phyloP scores from a whole-genome alignment of 2,888 invertebrate species.

The Amiota minor region DNA sequence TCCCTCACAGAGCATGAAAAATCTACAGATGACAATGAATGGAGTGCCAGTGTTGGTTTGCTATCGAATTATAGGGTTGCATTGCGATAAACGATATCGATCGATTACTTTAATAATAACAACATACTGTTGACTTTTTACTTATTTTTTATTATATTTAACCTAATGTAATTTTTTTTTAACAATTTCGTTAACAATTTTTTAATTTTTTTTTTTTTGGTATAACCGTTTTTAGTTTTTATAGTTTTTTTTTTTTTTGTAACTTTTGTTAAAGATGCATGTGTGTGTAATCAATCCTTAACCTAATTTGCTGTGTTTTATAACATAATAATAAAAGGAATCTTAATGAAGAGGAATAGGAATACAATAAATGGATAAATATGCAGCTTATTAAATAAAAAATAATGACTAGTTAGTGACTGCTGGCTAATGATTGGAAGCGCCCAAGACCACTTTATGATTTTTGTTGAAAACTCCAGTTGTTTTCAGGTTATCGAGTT shows the following conservation, averaged over 20 bases:
- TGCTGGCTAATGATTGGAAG: too few species aligned
- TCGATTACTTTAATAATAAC: neutral
- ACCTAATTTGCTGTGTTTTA: neutral
- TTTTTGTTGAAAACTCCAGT: too few species aligned
- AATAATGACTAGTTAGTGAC: too few species aligned
- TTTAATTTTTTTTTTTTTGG: conserved; percentile 9
- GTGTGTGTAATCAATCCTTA: too few species aligned
- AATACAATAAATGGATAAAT: too few species aligned
- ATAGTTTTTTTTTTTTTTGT: neutral
- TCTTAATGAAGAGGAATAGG: too few species aligned
- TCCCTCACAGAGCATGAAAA: conserved; percentile 8
- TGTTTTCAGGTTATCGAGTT: too few species aligned
- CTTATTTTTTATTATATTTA: conserved; percentile 10
- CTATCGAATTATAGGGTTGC: too few species aligned
- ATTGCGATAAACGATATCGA: neutral
- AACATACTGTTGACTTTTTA: neutral
- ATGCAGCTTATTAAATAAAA: too few species aligned
- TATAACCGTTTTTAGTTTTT: neutral
- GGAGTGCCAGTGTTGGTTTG: neutral
- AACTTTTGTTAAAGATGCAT: too few species aligned
- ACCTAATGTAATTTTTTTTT: neutral
- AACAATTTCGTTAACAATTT: neutral
- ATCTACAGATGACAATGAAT: neutral
- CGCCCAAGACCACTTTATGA: too few species aligned
- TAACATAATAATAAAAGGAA: neutral